Evolutionary conservation across 2,797 vertebrate species (phyloP), one percentile per base, ranked within the genome.

Genomic region (Ara ararauna): DNA sequence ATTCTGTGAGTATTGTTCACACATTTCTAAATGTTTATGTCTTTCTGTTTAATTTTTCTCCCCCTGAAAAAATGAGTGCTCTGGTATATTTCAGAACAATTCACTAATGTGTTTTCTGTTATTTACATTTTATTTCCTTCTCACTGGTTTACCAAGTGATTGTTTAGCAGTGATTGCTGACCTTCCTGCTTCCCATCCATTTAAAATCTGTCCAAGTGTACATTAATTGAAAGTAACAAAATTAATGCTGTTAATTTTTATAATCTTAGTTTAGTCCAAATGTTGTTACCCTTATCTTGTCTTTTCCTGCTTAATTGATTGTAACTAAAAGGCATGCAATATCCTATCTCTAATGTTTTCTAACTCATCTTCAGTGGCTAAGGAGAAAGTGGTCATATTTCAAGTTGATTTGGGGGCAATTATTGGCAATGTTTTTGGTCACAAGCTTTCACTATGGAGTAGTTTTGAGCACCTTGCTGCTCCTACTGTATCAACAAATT

Each of bases 281-380:
- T 18, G 56, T 17, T 74, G 75, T 47, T 95, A 89, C 36, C 23
- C 79, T 81, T 64, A 92, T 88, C 92, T 93, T 92, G 87, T 94
- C 85, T 85, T 80, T 73, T 86, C 42, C 72, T 66, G 76, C 20
- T 91, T 85, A 77, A 91, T 85, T 94, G 76, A 66, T 91, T 89
- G 61, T 66, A 85, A 80, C 72, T 66, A 61, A 65, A 92, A 90
- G 48, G 72, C n/a, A 14, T 48, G 9, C 8, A 45, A 1, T 34
- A 45, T 48, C 32, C n/a, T 70, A 1, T n/a, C 68, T 56, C 18
- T 27, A 29, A 5, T 47, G 42, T 79, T 77, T 44, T 61, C 38
- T 42, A 80, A n/a, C 70, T 87, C 30, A 4, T 79, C 74, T 21
- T 44, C 29, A 16, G 48, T 14, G n/a, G 18, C 11, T 85, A 36